phyloP scores from a whole-genome alignment of 2,888 invertebrate species.

The Fragum whitleyi region DNA sequence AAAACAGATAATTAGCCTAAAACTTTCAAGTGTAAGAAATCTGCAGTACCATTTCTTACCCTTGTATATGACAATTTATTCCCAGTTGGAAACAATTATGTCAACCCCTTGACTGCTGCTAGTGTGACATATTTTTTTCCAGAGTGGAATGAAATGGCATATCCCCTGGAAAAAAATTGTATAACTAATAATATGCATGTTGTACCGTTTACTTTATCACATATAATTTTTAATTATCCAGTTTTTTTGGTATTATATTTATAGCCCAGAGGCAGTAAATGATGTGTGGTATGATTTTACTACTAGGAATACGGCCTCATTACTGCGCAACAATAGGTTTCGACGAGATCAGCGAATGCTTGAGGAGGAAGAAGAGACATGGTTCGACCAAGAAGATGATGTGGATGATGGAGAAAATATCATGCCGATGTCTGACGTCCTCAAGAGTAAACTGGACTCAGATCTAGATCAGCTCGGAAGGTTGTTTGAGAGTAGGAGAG shows the following conservation, averaged over 20 bases:
- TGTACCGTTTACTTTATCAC: too few relatives aligned
- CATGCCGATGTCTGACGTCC: conserved; percentile 86
- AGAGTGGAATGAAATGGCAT: too few relatives aligned
- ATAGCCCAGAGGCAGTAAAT: conserved; percentile 31
- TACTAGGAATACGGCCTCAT: conserved; percentile 89
- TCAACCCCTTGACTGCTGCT: too few relatives aligned
- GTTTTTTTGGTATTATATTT: conserved; percentile 26
- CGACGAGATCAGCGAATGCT: conserved; percentile 96
- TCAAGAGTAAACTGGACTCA: conserved; percentile 88
- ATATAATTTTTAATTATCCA: too few relatives aligned
- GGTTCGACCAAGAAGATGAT: conserved; percentile 98
- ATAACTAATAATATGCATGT: too few relatives aligned
- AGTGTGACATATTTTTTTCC: too few relatives aligned
- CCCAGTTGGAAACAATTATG: too few relatives aligned
- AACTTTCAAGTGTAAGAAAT: too few relatives aligned
- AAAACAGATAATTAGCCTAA: too few relatives aligned
- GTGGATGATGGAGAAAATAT: conserved; percentile 82
- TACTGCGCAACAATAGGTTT: conserved; percentile 90
- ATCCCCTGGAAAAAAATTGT: too few relatives aligned
- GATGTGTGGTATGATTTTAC: conserved; percentile 30
- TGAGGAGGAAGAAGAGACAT: conserved; percentile 99
- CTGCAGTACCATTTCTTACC: too few relatives aligned
- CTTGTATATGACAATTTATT: too few relatives aligned
- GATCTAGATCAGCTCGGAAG: conserved; percentile 89
- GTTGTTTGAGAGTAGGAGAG: conserved; percentile 89